Conservation (phyloP, 2,797 vertebrate species). For the Pempheris klunzingeri region DNA sequence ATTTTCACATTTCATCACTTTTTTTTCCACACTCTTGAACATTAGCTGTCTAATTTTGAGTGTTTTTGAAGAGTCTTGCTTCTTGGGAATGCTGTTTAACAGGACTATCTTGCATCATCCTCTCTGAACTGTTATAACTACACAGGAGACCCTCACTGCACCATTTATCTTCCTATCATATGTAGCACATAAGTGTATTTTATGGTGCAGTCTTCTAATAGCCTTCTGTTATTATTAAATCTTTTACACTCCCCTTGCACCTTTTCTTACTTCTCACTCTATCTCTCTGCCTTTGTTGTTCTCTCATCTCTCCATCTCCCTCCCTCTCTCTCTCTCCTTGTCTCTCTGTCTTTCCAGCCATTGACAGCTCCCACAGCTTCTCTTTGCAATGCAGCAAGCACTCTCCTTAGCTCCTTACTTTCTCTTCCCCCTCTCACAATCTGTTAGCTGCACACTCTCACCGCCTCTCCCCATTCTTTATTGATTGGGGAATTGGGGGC, state of each 20-base stretch:
- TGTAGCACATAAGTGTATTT: slow-evolving; percentile 47
- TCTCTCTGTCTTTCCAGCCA: slow-evolving; percentile 37
- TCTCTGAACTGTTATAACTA: slow-evolving; percentile 39
- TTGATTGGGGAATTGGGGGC: slow-evolving; percentile 75
- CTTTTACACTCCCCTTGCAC: slow-evolving; percentile 3
- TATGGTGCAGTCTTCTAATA: slow-evolving; percentile 24
- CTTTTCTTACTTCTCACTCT: slow-evolving; percentile 17
- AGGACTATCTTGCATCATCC: slow-evolving; percentile 19
- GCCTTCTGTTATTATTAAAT: slow-evolving; percentile 22
- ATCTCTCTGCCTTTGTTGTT: slow-evolving; percentile 33
- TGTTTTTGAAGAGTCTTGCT: slow-evolving; percentile 27
- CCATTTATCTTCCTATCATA: slow-evolving; percentile 36
- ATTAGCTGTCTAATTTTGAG: slow-evolving; percentile 25
- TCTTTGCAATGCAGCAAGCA: slow-evolving; percentile 59
- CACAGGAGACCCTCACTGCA: slow-evolving; percentile 38
- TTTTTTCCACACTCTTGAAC: slow-evolving; percentile 13
- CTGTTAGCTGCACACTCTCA: slow-evolving; percentile 77
- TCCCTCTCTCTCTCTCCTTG: not conserved
- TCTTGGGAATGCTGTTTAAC: slow-evolving; percentile 21
- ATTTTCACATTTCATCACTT: not conserved
- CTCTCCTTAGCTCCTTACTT: slow-evolving; percentile 29
- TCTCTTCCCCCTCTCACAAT: slow-evolving; percentile 67
- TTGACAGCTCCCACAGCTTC: slow-evolving; percentile 57
- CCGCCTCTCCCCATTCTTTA: slow-evolving; percentile 82
- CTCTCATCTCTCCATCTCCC: slow-evolving; percentile 26